Conservation (phyloP, 1,140 invertebrate species). For the Drosophila asahinai region DNA sequence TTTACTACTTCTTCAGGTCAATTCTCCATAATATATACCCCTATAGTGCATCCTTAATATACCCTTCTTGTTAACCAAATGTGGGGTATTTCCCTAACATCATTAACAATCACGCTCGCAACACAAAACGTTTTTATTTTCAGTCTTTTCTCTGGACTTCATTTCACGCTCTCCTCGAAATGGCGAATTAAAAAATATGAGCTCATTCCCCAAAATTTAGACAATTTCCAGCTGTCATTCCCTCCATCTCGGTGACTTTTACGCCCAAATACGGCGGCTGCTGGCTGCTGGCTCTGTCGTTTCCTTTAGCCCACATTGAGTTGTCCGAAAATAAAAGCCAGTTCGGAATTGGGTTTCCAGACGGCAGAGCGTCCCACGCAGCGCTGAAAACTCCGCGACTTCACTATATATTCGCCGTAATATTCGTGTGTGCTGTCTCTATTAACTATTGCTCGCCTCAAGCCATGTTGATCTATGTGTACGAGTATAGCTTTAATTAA, state of each 20-base stretch:
- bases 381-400: constrained; percentile 39
- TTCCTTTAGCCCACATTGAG: constrained; percentile 78
- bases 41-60: neutral
- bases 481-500: constrained; percentile 67
- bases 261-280: constrained; percentile 71
- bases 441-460: constrained; percentile 43
- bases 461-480: constrained; percentile 25
- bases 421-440: constrained; percentile 34
- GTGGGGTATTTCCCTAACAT: constrained; percentile 26
- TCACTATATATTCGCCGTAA: constrained; percentile 18
- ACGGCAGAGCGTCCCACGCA: constrained; percentile 47
- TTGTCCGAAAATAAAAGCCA: constrained; percentile 52
- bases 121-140: constrained; percentile 36
- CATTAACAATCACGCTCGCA: constrained; percentile 35
- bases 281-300: constrained; percentile 42
- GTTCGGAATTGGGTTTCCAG: constrained; percentile 72
- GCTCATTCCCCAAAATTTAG: constrained; percentile 70
- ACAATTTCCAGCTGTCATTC: constrained; percentile 45
- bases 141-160: constrained; percentile 22
- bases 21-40: neutral
- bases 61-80: neutral
- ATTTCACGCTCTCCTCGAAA: constrained; percentile 57
- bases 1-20: too few species aligned
- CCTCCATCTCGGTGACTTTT: constrained; percentile 59
- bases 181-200: constrained; percentile 59